Base-by-base conservation (phyloP, 2,113 vertebrate species). In the Chamaea fasciata region DNA sequence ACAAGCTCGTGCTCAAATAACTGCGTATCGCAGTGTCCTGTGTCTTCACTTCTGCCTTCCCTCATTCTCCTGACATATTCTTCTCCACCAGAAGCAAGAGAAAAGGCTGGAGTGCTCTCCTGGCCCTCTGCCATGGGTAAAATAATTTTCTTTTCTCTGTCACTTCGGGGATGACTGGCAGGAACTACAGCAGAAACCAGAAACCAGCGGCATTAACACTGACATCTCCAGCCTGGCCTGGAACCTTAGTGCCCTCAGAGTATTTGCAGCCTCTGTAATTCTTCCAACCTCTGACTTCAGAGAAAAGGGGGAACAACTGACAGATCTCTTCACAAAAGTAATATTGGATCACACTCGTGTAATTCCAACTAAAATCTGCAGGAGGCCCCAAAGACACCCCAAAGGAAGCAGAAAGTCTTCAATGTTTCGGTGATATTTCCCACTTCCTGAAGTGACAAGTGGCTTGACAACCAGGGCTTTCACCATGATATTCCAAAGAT, bases 1-100 rank as follows among this genome's bases (percentile, higher is more conserved):
- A 96, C 90, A 68, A n/a, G 50, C 75, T 63, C 2, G 2, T 70
- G 89, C 92, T 95, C 27, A 1, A 92, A 83, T 93, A 93, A 67
- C 92, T 13, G 16, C 55, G 9, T 88, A 56, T 91, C 24, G 0
- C 84, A 80, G 92, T 22, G 75, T 95, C 50, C 87, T 81, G 4
- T 83, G 79, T 90, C 95, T 94, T 89, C 85, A 67, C 87, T 80
- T 41, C 75, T 92, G 92, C 71, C 60, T 79, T 76, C 39, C 53
- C 70, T 84, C 68, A 5, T 73, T 79, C 80, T 59, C 31, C 47
- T 95, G 90, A 50, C 75, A 90, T 53, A 49, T 37, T 71, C 87
- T 15, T 75, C 87, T 55, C 69, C 23, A 46, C 16, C 42, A 89
- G 52, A 67, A 50, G 64, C 68, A 92, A 68, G 49, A 89, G 83